phyloP scores from a whole-genome alignment of 2,888 invertebrate genomes.

The Tenthredo amoena region DNA sequence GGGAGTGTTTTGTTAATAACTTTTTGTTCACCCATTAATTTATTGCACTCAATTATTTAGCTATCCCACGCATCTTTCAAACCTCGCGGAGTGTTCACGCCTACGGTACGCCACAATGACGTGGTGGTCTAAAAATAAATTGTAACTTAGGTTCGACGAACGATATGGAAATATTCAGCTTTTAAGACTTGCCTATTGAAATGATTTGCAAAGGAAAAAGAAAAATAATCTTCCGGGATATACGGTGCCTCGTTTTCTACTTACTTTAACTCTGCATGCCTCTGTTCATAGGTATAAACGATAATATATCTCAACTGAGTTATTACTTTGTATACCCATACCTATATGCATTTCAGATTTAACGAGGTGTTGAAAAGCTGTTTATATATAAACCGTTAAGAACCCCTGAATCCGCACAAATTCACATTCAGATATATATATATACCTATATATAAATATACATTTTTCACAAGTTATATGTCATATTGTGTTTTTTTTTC shows the following conservation, averaged over 20 bases:
- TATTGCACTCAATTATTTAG: background rate
- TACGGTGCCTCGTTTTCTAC: background rate
- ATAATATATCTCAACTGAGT: background rate
- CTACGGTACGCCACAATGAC: background rate
- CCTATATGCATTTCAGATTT: background rate
- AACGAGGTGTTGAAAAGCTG: background rate
- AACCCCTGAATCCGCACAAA: background rate
- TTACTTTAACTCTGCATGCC: background rate
- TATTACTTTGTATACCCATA: background rate
- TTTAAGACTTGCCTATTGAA: background rate
- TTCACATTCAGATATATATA: background rate
- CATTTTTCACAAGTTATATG: background rate
- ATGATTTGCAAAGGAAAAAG: background rate
- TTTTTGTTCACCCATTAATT: background rate
- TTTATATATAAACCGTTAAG: background rate
- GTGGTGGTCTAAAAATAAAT: background rate
- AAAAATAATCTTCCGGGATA: background rate
- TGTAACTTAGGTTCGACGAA: background rate
- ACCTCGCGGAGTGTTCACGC: background rate
- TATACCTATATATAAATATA: background rate
- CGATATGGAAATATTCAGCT: background rate
- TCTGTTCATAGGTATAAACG: background rate
- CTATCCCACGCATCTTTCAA: background rate
- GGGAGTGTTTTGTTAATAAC: conserved; percentile 43
- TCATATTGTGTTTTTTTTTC: background rate